These are phyloP conservation scores for Phorcus lineatus DNA, from an alignment of 2,888 invertebrate genomes.

Conservation along the genomic window DNA sequence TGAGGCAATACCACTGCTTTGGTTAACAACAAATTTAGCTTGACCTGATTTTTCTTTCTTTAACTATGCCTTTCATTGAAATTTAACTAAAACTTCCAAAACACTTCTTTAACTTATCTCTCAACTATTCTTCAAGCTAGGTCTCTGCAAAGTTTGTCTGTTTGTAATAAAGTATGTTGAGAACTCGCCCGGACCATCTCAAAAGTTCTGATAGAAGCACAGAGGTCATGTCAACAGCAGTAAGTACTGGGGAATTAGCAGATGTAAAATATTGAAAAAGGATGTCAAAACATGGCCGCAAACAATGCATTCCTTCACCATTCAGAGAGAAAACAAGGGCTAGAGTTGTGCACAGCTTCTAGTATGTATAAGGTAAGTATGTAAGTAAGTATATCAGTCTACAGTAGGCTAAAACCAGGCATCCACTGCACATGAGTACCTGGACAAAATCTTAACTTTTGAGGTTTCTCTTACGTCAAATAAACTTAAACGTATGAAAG, in stretches of 20 bases:
- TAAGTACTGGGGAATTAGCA: conserved; percentile 12
- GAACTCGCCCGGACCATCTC: conserved; percentile 35
- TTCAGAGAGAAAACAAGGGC: conserved; percentile 8
- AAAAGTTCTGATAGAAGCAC: conserved; percentile 36
- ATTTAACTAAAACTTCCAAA: not conserved
- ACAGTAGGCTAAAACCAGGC: not conserved
- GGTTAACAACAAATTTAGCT: no score
- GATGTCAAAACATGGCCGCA: conserved; percentile 13
- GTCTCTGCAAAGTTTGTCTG: conserved; percentile 19
- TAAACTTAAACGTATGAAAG: no score
- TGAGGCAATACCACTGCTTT: no score
- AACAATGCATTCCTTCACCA: conserved; percentile 23
- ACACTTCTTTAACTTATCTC: not conserved
- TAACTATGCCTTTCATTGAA: not conserved
- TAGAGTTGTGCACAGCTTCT: conserved; percentile 17
- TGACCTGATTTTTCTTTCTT: not conserved
- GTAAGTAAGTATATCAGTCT: not conserved
- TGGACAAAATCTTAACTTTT: no score
- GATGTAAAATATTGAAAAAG: conserved; percentile 17
- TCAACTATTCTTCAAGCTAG: not conserved
- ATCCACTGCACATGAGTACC: not conserved
- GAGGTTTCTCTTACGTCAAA: no score
- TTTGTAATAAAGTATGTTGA: not conserved
- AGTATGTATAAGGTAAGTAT: not conserved
- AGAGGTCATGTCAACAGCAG: conserved; percentile 28